Conservation (phyloP, 2,888 invertebrate genomes). For the Geotrupes spiniger region DNA sequence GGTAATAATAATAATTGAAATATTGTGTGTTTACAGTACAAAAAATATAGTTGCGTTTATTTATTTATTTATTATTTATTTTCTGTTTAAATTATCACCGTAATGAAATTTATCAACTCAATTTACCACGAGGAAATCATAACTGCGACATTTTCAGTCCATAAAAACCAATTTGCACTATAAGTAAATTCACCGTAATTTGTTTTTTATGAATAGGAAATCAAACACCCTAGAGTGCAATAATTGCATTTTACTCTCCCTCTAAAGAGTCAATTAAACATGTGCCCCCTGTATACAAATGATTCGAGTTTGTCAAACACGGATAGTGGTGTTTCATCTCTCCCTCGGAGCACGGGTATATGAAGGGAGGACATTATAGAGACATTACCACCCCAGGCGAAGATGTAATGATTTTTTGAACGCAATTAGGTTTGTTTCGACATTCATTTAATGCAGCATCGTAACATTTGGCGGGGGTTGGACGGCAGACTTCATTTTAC, state of each 20-base stretch:
- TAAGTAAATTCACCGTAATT: conserved; percentile 2
- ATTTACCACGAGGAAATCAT: too few relatives aligned
- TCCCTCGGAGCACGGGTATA: conserved; percentile 21
- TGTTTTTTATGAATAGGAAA: conserved; percentile 20
- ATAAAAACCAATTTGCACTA: too few relatives aligned
- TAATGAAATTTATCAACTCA: not conserved
- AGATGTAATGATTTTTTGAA: conserved; percentile 51
- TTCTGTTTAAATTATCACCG: too few relatives aligned
- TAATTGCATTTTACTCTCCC: conserved; percentile 31
- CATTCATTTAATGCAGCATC: conserved; percentile 43
- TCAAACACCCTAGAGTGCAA: conserved; percentile 23
- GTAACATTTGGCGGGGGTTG: conserved; percentile 37
- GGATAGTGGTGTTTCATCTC: conserved; percentile 42
- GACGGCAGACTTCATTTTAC: not conserved
- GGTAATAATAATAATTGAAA: too few relatives aligned
- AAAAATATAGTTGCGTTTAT: too few relatives aligned
- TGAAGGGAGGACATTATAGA: conserved; percentile 37
- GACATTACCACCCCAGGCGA: conserved; percentile 48
- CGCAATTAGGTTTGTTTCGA: conserved; percentile 52
- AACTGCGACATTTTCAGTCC: too few relatives aligned
- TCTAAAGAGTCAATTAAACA: conserved; percentile 44
- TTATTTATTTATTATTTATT: too few relatives aligned
- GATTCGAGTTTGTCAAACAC: conserved; percentile 48
- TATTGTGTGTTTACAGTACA: too few relatives aligned
- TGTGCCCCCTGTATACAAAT: conserved; percentile 45